Conservation (phyloP, 2,888 invertebrate genomes). For the Lycia hirtaria region DNA sequence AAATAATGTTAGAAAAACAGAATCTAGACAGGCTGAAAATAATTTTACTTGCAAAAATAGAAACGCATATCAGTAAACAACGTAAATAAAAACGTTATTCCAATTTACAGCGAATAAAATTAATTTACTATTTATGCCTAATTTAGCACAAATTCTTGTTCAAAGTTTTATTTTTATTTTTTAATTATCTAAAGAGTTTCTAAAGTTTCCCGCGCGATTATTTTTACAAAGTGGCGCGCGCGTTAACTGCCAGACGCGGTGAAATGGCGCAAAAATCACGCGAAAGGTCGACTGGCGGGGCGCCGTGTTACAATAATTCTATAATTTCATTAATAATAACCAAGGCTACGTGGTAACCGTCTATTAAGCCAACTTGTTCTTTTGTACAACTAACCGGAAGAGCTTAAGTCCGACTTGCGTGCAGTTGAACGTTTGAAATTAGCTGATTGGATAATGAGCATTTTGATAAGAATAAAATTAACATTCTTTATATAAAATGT, state of each 20-base stretch:
- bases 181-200: background rate
- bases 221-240: constrained; percentile 41
- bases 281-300: constrained; percentile 70
- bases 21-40: background rate
- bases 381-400: constrained; percentile 36
- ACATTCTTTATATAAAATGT: background rate
- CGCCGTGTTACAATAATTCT: constrained; percentile 36
- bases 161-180: background rate
- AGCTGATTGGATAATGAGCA: constrained; percentile 4
- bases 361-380: constrained; percentile 32
- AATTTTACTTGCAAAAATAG: background rate
- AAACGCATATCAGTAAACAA: constrained; percentile 3
- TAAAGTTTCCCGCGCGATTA: constrained; percentile 30
- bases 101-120: background rate
- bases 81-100: background rate
- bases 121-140: background rate
- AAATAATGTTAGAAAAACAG: too few species aligned
- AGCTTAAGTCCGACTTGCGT: constrained; percentile 27
- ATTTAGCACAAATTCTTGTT: background rate
- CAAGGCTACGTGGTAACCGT: constrained; percentile 32
- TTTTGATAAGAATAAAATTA: background rate
- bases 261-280: constrained; percentile 71
- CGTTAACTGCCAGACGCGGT: constrained; percentile 66
- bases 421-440: constrained; percentile 11
- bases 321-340: constrained; percentile 36